Percentiles rank a stretch among this genome's conserved stretches.
These are phyloP conservation scores for Imbricaverruca yamaguchii DNA, from an alignment of 2,888 invertebrate genomes.

Conservation along the genomic window DNA sequence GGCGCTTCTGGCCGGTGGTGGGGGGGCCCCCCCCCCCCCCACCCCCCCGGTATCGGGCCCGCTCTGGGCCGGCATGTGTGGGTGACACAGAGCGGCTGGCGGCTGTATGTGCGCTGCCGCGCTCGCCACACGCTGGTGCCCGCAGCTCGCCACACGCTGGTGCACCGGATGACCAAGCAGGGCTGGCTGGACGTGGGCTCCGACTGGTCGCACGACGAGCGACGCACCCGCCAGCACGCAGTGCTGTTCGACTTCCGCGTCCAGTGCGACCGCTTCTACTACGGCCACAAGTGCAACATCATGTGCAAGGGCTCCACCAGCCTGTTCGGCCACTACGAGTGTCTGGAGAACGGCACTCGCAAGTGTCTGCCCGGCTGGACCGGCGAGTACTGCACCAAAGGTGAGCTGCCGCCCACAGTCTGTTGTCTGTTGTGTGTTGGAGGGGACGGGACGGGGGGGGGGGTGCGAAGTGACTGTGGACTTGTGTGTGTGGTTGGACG, in stretches of 20 bases:
- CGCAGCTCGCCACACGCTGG: slow-evolving; percentile 83
- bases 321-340: slow-evolving; percentile 69
- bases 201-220: slow-evolving; percentile 75
- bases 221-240: slow-evolving; percentile 57
- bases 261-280: slow-evolving; percentile 44
- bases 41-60: too few relatives aligned
- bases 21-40: too few relatives aligned
- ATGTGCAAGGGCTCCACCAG: slow-evolving; percentile 40
- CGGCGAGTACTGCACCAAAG: slow-evolving; percentile 42
- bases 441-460: too few relatives aligned
- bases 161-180: slow-evolving; percentile 79
- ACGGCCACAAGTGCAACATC: slow-evolving; percentile 41
- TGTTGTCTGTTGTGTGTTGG: too few relatives aligned
- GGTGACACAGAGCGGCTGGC: neutral
- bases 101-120: neutral
- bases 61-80: neutral
- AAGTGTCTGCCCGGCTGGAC: slow-evolving; percentile 68
- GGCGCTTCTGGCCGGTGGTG: too few relatives aligned
- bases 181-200: slow-evolving; percentile 74
- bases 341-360: slow-evolving; percentile 77
- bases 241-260: slow-evolving; percentile 41
- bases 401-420: slow-evolving; percentile 36
- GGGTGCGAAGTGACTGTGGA: too few relatives aligned
- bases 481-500: too few relatives aligned
- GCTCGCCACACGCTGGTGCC: too few relatives aligned